Evolutionary conservation across 2,797 vertebrate genomes (phyloP).

Genomic region (Acestrorhynchus altus): DNA sequence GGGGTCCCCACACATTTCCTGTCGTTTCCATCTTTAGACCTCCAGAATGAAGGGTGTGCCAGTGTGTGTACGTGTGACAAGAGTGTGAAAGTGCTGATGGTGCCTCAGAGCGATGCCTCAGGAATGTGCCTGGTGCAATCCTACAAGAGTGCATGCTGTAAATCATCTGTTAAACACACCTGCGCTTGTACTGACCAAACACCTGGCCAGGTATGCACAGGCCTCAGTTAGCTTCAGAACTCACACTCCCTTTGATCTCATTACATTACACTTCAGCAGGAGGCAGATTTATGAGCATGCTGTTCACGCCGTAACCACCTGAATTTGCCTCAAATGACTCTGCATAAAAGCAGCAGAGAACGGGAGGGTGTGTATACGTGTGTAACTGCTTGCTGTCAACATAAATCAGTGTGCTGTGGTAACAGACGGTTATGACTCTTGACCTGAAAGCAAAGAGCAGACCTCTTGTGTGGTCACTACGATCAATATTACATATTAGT

Average conservation of each 20-base stretch:
- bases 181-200: slow-evolving; percentile 62
- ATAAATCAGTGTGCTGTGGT: slow-evolving; percentile 64
- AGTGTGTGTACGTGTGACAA: slow-evolving; percentile 25
- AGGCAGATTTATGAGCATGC: slow-evolving; percentile 35
- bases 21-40: slow-evolving; percentile 61
- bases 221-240: neutral
- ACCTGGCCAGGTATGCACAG: slow-evolving; percentile 45
- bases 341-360: slow-evolving; percentile 37
- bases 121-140: slow-evolving; percentile 60
- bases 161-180: slow-evolving; percentile 51
- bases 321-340: slow-evolving; percentile 30
- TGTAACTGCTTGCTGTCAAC: neutral
- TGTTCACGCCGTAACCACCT: slow-evolving; percentile 8
- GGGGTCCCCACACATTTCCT: slow-evolving; percentile 55
- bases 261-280: slow-evolving; percentile 17
- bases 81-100: neutral
- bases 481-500: slow-evolving; percentile 37
- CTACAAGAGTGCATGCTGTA: slow-evolving; percentile 50
- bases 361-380: neutral
- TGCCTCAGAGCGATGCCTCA: slow-evolving; percentile 54
- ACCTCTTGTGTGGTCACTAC: slow-evolving; percentile 44
- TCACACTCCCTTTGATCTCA: slow-evolving; percentile 3
- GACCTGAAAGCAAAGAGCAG: slow-evolving; percentile 67
- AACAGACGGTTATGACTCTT: slow-evolving; percentile 69
- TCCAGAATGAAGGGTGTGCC: slow-evolving; percentile 48